These are phyloP conservation scores for Sorex fumeus DNA, from an alignment of 2,113 vertebrate species.

Conservation along the genomic window DNA sequence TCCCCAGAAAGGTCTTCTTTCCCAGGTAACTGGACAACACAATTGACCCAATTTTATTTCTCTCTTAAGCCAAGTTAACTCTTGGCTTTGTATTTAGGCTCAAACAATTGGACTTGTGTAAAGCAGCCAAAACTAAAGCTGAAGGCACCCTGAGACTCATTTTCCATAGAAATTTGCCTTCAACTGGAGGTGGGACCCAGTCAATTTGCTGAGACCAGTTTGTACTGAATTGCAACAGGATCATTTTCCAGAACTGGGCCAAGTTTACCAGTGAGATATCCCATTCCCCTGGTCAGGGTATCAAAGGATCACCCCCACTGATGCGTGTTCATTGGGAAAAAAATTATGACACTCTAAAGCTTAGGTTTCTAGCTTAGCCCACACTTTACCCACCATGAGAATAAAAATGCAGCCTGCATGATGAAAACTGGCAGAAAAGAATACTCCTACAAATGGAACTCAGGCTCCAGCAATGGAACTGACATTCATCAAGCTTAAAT, in stretches of 20 bases:
- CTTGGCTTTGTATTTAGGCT: conserved; percentile 72
- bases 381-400: conserved; percentile 4
- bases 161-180: conserved; percentile 81
- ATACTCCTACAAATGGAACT: conserved; percentile 55
- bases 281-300: not conserved
- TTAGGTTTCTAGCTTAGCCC: conserved; percentile 43
- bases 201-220: conserved; percentile 52
- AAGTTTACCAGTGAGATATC: conserved; percentile 30
- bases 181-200: conserved; percentile 68
- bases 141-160: conserved; percentile 66
- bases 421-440: conserved; percentile 67
- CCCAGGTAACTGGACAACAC: conserved; percentile 48
- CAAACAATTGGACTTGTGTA: conserved; percentile 76
- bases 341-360: not conserved
- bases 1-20: conserved; percentile 57
- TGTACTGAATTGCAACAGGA: conserved; percentile 23
- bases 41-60: conserved; percentile 72
- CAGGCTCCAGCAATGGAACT: conserved; percentile 51
- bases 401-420: conserved; percentile 56
- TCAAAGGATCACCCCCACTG: conserved; percentile 33
- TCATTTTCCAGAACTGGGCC: conserved; percentile 62
- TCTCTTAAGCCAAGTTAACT: conserved; percentile 62
- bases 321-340: not conserved
- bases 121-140: conserved; percentile 72
- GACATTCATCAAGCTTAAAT: conserved; percentile 74